These are phyloP conservation scores for Melitaea athalia DNA, from an alignment of 2,888 invertebrate species.

Conservation along the genomic window DNA sequence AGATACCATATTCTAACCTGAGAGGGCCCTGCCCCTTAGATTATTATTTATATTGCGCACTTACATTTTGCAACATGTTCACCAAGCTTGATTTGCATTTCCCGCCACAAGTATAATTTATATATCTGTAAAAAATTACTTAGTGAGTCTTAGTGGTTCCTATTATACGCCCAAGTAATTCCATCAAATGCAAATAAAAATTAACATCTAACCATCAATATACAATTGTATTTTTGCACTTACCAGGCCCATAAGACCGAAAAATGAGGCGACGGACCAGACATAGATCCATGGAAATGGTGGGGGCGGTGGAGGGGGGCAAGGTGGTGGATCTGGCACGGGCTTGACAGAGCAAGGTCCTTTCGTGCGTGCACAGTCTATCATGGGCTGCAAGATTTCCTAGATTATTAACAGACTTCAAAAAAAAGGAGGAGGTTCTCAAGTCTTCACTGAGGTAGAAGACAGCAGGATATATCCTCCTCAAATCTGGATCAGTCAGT, in stretches of 20 bases:
- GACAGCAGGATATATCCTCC: no score
- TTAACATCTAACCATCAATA: no score
- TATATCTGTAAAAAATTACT: conserved; percentile 55
- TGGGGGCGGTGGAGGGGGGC: conserved; percentile 60
- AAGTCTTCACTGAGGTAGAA: no score
- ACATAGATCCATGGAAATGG: conserved; percentile 70
- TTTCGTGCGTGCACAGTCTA: conserved; percentile 57
- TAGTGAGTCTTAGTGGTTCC: background rate
- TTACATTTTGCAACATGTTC: conserved; percentile 57
- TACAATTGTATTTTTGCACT: conserved; percentile 40
- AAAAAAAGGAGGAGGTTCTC: no score
- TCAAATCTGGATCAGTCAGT: no score
- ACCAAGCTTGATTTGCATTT: conserved; percentile 44
- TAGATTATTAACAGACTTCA: background rate
- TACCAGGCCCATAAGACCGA: conserved; percentile 62
- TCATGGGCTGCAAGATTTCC: conserved; percentile 60
- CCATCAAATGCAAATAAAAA: no score
- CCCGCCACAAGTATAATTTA: conserved; percentile 56
- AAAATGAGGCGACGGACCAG: conserved; percentile 51
- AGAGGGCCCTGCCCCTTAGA: no score
- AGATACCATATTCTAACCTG: no score
- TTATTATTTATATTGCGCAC: conserved; percentile 32
- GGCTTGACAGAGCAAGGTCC: conserved; percentile 59
- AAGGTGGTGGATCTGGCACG: conserved; percentile 56
- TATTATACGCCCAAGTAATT: no score